These are phyloP conservation scores for Pipra filicauda DNA, from an alignment of 2,113 vertebrate genomes.

Conservation along the genomic window DNA sequence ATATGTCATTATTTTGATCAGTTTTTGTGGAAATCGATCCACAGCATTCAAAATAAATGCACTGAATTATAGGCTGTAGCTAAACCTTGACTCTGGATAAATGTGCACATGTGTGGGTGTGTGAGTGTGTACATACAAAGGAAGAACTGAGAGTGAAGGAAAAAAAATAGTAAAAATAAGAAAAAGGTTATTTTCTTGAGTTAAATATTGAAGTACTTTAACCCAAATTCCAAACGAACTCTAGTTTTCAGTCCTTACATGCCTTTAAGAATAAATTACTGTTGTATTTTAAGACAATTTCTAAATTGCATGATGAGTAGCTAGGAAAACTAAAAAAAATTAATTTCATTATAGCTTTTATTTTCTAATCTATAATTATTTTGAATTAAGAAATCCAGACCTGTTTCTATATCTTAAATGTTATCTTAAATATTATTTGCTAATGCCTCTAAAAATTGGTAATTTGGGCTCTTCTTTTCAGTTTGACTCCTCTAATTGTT, in stretches of 20 bases:
- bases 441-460: not conserved
- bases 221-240: not conserved
- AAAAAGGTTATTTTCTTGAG: not conserved
- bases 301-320: not conserved
- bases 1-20: not conserved
- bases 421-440: not conserved
- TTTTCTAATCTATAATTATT: not conserved
- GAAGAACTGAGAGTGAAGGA: fast-evolving
- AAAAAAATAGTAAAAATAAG: not conserved
- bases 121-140: not conserved
- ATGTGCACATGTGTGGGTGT: not conserved
- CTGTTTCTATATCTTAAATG: not conserved
- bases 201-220: not conserved
- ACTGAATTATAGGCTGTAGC: not conserved
- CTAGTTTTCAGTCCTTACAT: not conserved
- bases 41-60: not conserved
- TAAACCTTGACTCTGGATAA: not conserved
- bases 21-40: not conserved
- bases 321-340: not conserved
- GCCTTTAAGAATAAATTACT: not conserved
- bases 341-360: not conserved
- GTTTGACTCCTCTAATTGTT: not conserved
- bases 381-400: not conserved
- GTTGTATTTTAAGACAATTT: not conserved
- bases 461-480: not conserved